Evolutionary conservation across 2,888 invertebrate species (phyloP).

Genomic region (Linnaemya tessellans): DNA sequence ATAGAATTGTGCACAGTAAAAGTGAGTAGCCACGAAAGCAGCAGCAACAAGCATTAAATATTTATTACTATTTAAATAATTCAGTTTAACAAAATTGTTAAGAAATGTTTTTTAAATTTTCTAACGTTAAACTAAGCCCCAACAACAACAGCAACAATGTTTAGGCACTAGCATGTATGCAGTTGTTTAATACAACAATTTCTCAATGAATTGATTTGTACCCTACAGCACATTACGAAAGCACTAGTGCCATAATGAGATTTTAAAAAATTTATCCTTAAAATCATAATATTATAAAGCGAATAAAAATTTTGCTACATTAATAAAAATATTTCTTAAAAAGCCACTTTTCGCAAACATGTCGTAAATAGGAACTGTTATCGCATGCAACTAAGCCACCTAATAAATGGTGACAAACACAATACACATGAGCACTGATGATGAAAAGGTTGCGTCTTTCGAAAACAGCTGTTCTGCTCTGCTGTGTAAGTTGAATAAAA

Average conservation of each 20-base stretch:
- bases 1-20: conserved; percentile 23
- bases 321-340: no score
- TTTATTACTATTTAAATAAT: conserved; percentile 58
- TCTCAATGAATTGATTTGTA: conserved; percentile 58
- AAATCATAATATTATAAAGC: no score
- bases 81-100: conserved; percentile 61
- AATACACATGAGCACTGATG: no score
- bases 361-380: no score
- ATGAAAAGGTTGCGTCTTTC: no score
- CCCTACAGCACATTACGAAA: not conserved
- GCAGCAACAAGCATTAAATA: conserved; percentile 1
- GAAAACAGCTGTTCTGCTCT: no score
- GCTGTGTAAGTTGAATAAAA: no score
- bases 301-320: no score
- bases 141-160: not conserved
- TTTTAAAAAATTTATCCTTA: no score
- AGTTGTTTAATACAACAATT: conserved; percentile 19
- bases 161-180: not conserved
- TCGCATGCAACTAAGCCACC: no score
- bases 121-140: not conserved
- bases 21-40: conserved; percentile 27
- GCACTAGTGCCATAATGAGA: not conserved
- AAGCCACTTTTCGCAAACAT: no score
- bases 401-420: no score
- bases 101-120: conserved; percentile 36